Conservation (phyloP, 2,888 invertebrate genomes). For the Neocrepidodera transversa region DNA sequence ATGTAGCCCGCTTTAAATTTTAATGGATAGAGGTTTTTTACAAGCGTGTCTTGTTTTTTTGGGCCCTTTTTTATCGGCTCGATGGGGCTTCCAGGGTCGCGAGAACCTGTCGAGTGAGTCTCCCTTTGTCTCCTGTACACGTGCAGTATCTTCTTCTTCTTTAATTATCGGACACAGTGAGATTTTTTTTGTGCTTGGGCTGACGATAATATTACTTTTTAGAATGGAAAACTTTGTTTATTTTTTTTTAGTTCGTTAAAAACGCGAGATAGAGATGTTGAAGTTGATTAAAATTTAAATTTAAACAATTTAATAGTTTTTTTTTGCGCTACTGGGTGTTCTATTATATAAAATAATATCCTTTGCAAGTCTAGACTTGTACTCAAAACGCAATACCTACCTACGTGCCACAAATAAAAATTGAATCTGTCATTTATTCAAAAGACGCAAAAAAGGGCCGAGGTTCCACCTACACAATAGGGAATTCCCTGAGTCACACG, state of each 20-base stretch:
- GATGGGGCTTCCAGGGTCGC: slow-evolving; percentile 29
- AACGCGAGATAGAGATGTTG: too few species aligned
- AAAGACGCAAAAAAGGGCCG: slow-evolving; percentile 26
- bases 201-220: slow-evolving; percentile 11
- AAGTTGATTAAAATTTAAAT: too few species aligned
- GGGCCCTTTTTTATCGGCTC: slow-evolving; percentile 18
- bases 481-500: slow-evolving; percentile 33
- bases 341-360: too few species aligned
- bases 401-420: too few species aligned
- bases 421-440: slow-evolving; percentile 24
- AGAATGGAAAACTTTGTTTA: not conserved
- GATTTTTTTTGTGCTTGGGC: slow-evolving; percentile 12
- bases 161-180: slow-evolving; percentile 23
- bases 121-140: slow-evolving; percentile 36
- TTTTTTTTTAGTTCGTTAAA: too few species aligned
- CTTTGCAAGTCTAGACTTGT: too few species aligned
- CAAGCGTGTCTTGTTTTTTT: slow-evolving; percentile 30
- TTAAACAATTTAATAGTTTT: too few species aligned
- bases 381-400: not conserved
- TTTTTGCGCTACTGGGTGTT: too few species aligned
- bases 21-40: slow-evolving; percentile 34
- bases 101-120: slow-evolving; percentile 32
- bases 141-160: slow-evolving; percentile 33
- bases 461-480: slow-evolving; percentile 34
- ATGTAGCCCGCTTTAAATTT: slow-evolving; percentile 32